phyloP scores from a whole-genome alignment of 2,888 invertebrate genomes.

The Notodonta dromedarius region DNA sequence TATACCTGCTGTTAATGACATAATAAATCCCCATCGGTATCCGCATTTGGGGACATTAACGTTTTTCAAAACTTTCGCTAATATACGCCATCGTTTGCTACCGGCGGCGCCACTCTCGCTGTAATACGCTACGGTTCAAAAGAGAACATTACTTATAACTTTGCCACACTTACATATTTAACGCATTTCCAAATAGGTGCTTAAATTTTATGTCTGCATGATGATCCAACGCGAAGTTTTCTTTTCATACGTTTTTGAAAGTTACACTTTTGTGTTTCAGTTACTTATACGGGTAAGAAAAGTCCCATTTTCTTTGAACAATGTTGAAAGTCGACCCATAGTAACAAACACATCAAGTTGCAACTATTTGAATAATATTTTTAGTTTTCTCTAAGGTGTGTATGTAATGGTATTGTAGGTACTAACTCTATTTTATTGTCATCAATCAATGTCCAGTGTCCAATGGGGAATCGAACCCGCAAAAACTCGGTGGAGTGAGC shows the following conservation, averaged over 20 bases:
- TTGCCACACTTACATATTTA: conserved; percentile 5
- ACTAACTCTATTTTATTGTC: no score
- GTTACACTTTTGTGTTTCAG: background rate
- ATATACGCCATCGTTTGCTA: conserved; percentile 35
- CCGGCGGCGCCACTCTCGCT: conserved; percentile 9
- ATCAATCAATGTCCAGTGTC: no score
- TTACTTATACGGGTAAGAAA: background rate
- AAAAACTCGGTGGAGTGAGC: no score
- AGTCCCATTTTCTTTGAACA: no score
- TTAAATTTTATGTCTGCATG: background rate
- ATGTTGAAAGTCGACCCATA: no score
- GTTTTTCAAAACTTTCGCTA: conserved; percentile 47
- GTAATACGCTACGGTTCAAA: conserved; percentile 14
- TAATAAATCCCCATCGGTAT: conserved; percentile 36
- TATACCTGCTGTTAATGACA: conserved; percentile 22
- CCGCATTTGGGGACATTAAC: conserved; percentile 37
- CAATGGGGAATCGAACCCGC: no score
- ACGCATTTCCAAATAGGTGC: conserved; percentile 3
- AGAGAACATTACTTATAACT: conserved; percentile 11
- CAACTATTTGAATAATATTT: no score
- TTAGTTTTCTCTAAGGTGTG: no score
- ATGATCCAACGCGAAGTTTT: background rate
- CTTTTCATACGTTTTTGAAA: background rate
- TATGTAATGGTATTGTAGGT: no score
- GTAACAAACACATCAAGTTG: no score